A percentile compares a stretch with the other conserved stretches of the same genome.
Evolutionary conservation across 2,888 invertebrate genomes (phyloP).

Genomic region (Congeria kusceri): DNA sequence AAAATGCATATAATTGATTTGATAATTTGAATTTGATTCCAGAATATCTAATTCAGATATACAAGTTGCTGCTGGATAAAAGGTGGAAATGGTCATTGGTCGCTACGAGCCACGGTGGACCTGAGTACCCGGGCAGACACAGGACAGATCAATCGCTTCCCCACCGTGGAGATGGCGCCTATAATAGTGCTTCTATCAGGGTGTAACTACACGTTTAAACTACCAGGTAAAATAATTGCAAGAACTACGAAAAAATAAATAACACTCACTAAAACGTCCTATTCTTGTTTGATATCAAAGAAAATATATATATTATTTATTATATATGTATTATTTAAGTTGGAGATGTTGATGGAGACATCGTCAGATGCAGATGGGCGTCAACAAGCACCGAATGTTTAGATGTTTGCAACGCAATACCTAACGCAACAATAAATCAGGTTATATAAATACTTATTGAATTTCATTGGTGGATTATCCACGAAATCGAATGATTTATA

Average conservation of each 20-base stretch:
- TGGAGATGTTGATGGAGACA: constrained; percentile 24
- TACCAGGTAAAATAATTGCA: constrained; percentile 17
- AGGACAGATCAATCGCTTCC: constrained; percentile 14
- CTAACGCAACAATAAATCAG: background rate
- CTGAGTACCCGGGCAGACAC: background rate
- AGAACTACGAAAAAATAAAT: too few species aligned
- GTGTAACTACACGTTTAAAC: background rate
- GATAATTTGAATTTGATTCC: too few species aligned
- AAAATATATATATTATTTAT: too few species aligned
- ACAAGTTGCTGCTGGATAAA: constrained; percentile 3
- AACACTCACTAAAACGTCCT: too few species aligned
- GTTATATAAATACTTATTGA: too few species aligned
- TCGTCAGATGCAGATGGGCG: constrained; percentile 27
- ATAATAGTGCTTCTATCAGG: background rate
- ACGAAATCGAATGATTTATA: too few species aligned
- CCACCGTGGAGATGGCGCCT: constrained; percentile 27
- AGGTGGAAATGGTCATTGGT: background rate
- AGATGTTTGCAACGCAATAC: constrained; percentile 13
- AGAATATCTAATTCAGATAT: constrained; percentile 6
- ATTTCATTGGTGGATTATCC: too few species aligned
- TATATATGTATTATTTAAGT: too few species aligned
- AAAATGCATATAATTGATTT: too few species aligned
- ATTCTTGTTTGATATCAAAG: too few species aligned
- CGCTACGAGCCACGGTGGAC: constrained; percentile 11
- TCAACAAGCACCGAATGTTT: constrained; percentile 12